Base-by-base conservation (phyloP, 2,888 invertebrate species). In the Agrotis puta region DNA sequence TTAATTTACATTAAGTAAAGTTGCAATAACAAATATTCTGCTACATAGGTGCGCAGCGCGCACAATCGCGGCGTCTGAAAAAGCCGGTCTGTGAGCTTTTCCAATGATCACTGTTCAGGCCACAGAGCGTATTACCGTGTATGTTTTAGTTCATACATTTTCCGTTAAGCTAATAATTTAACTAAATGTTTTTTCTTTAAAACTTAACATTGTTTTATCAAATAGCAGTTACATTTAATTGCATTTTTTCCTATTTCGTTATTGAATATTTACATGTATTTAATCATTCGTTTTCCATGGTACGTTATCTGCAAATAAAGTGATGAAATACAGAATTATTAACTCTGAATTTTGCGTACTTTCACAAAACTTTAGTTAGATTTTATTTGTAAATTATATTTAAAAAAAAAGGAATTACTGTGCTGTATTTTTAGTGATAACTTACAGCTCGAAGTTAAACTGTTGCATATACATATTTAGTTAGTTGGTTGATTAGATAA, bases 1-100 rank as follows among this genome's bases (percentile, higher is more conserved):
- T 56, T 39, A 69, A 53, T 7, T 58, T 64, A 11, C 13, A 58
- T 48, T 59, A 57, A 22, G 11, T 56, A 53, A 64, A 56, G 9
- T 63, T 66, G 63, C 70, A 59, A 57, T 58, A 53, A 48, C 63
- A 54, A 71, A 47, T 2, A 73, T 24, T 53, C n/a, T 59, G 53
- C 22, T 65, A 77, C 63, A 74, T 64, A 65, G 76, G 74, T 65
- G 62, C 65, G 75, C 74, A 80, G 74, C 85, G 85, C 86, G 85
- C 79, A 83, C 71, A 74, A 88, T 82, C 85, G 87, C 73, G 87
- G 88, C 89, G 87, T 89, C 91, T 92, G 92, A 92, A 93, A 91
- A 92, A 90, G 91, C 92, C 91, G 91, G 92, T 88, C 86, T 81
- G 84, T 77, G 89, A 93, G 94, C 93, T 93, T 94, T 93, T 93